Percentiles rank a stretch among this genome's conserved stretches.
phyloP scores from a whole-genome alignment of 2,113 vertebrate genomes.

The Globicephala melas region DNA sequence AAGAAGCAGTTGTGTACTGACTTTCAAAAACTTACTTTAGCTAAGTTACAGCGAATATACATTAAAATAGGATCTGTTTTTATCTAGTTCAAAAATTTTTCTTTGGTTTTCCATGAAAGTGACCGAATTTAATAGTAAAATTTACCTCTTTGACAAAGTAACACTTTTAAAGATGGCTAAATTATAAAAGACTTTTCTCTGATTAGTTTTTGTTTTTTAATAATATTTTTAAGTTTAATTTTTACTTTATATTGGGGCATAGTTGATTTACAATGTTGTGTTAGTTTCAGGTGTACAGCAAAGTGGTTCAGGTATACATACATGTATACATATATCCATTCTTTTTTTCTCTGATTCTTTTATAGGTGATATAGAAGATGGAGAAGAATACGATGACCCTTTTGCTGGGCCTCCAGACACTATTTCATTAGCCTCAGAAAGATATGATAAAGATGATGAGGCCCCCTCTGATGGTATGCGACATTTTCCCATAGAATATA shows the following conservation, averaged over 20 bases:
- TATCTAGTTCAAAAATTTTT: neutral
- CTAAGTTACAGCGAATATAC: neutral
- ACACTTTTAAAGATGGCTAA: conserved; percentile 45
- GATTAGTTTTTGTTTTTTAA: conserved; percentile 46
- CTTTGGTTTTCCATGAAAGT: neutral
- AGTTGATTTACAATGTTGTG: neutral
- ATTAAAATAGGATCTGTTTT: neutral
- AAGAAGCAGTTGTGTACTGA: neutral
- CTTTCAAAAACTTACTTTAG: neutral
- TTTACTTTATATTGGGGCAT: neutral
- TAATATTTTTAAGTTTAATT: neutral
- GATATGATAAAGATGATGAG: conserved; percentile 93
- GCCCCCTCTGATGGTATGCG: conserved; percentile 87
- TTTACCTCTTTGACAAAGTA: conserved; percentile 23
- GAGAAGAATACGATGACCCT: conserved; percentile 85
- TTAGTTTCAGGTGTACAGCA: neutral
- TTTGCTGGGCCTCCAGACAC: conserved; percentile 87
- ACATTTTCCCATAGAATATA: conserved; percentile 49
- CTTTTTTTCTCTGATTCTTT: conserved; percentile 59
- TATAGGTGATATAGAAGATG: conserved; percentile 85
- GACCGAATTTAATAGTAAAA: conserved; percentile 3
- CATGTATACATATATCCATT: neutral
- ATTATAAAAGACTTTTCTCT: conserved; percentile 44
- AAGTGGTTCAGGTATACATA: neutral
- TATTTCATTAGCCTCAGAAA: conserved; percentile 90